Base-by-base conservation (phyloP, 2,888 invertebrate species). In the Gonocerus acuteangulatus region DNA sequence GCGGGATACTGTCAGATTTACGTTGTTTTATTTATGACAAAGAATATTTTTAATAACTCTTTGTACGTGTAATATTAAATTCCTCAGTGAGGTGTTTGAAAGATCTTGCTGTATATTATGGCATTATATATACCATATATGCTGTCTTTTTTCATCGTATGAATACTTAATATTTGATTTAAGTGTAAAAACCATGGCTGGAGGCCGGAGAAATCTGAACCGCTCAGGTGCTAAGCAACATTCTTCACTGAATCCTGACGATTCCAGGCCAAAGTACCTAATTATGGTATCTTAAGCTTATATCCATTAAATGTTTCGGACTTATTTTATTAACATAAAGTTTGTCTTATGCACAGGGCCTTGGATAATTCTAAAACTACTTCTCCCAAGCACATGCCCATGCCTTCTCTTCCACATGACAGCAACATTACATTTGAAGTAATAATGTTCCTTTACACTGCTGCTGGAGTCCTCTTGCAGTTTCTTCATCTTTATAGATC, bases 401-500 rank as follows among this genome's bases (percentile, higher is more conserved):
- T 89, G 71, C 89, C 89, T 1, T 81, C 81, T 57, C 82, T 89
- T 48, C 86, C 90, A 0, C 79, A 83, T 23, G 88, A 91, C 69
- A 85, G 87, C 52, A 89, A 89, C 68, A 73, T 95, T 49, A 77
- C 86, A 56, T 95, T 94, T 77, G 95, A 96, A 75, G 76, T 84
- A 1, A 81, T 94, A 71, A 86, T 92, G 72, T 87, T 94, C 73
- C 75, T 86, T 11, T 91, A 90, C 72, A 86, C 87, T 0, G 74
- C 87, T 22, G 80, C 88, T 45, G 85, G 88, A 0, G 84, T 90
- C 19, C 86, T 85, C 59, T 79, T 95, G 60, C 97, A 99, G 76
- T 92, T 95, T 72, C 79, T 97, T 44, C 94, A 97, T 77, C 80
- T 97, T 36, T 97, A 97, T 72, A 84, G 93, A 68, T 95, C 94